phyloP scores from a whole-genome alignment of 2,797 vertebrate genomes.

The Poecilia wingei region DNA sequence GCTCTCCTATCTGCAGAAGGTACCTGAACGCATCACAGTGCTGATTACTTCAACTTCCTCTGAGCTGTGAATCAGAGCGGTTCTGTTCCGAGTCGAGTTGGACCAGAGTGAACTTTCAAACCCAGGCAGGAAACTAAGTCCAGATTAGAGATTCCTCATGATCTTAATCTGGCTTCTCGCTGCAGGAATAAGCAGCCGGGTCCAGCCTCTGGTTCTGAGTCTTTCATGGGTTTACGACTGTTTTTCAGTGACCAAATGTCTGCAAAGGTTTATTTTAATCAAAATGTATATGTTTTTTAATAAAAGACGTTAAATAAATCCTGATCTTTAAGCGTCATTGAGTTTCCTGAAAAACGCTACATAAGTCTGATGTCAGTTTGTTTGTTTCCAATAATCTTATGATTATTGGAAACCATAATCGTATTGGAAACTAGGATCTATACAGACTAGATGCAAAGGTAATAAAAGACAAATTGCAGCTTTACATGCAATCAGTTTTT shows the following conservation, averaged over 20 bases:
- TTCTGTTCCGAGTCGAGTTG: not conserved
- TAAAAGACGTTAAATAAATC: not conserved
- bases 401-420: too few relatives aligned
- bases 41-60: not conserved
- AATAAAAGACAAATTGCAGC: not conserved
- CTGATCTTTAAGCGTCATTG: too few relatives aligned
- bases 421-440: not conserved
- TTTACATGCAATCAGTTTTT: not conserved
- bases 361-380: too few relatives aligned
- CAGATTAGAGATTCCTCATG: not conserved
- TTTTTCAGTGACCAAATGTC: not conserved
- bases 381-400: too few relatives aligned
- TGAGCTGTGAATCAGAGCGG: not conserved
- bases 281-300: not conserved
- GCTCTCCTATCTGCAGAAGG: constrained; percentile 83
- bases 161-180: not conserved
- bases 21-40: constrained; percentile 7
- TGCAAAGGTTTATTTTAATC: not conserved
- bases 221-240: not conserved
- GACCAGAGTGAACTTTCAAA: not conserved
- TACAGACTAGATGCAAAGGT: not conserved
- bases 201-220: not conserved
- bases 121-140: not conserved
- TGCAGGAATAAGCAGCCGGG: not conserved
- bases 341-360: too few relatives aligned